Base-by-base conservation (phyloP, 2,113 vertebrate species). In the Verasper variegatus region DNA sequence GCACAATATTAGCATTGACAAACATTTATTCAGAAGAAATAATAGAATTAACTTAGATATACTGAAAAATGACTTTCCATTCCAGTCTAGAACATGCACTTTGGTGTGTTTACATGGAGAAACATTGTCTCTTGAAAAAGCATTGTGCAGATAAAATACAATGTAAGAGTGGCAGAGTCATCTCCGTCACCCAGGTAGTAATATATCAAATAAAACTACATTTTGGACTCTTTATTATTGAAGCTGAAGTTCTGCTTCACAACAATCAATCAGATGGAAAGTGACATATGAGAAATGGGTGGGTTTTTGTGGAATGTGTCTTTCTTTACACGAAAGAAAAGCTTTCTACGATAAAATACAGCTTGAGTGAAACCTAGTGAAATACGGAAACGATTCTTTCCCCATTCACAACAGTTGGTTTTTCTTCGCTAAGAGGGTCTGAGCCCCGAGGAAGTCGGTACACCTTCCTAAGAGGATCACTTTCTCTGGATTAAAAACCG, bases 401-500 rank as follows among this genome's bases (percentile, higher is more conserved):
- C 57, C 17, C 23, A 27, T 65, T 89, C 51, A 69, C 45, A 74
- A 71, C 26, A 73, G 42, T 74, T 77, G 71, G 42, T 62, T 62
- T 85, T 85, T 70, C 52, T 68, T 82, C 78, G 62, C 47, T 81
- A 84, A 87, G 71, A 68, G 80, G 69, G 77, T 86, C 84, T 85
- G 81, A 88, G 84, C 72, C 61, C 65, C 0, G 54, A 72, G 71
- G 70, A 88, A 80, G 83, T 89, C n/a, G 26, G 74, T 76, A 40
- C 62, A 73, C 72, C 65, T 80, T 62, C 17, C 52, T 89, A 87
- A 91, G 83, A 90, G 83, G 88, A 88, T 91, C 74, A 68, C 66
- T 81, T 90, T 86, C 69, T 69, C 20, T 80, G 83, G 87, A 88
- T 89, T 82, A 88, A 78, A 81, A 85, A 85, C 81, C 62, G 67